A percentile compares a stretch with the other conserved stretches of the same genome.
These are phyloP conservation scores for Egretta garzetta DNA, from an alignment of 2,113 vertebrate genomes.

Conservation along the genomic window DNA sequence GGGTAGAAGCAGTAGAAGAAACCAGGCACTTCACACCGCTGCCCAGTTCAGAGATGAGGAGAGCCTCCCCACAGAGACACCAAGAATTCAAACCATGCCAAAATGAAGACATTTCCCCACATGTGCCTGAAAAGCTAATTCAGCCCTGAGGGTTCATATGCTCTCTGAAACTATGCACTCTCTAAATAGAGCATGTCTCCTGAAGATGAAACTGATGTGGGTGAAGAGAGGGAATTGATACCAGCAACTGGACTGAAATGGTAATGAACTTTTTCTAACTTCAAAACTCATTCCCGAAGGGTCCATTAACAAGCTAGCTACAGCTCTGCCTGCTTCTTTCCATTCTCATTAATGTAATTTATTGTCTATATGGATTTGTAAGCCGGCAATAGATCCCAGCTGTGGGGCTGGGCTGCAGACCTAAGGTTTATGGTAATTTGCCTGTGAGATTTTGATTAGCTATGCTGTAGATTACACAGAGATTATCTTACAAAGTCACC, in stretches of 20 bases:
- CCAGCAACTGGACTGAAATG: background rate
- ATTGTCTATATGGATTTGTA: background rate
- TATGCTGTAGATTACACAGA: background rate
- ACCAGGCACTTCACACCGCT: background rate
- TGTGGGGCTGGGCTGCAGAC: background rate
- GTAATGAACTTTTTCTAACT: slow-evolving; percentile 42
- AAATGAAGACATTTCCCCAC: background rate
- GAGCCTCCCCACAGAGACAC: background rate
- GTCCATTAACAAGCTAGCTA: background rate
- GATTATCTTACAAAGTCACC: background rate
- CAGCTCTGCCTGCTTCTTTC: background rate
- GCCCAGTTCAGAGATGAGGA: background rate
- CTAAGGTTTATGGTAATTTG: background rate
- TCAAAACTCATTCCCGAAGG: background rate
- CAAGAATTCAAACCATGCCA: background rate
- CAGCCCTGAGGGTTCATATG: background rate
- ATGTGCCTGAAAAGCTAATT: background rate
- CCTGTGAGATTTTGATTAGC: background rate
- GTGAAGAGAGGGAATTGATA: background rate
- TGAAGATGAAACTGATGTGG: background rate
- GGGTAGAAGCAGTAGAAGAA: background rate
- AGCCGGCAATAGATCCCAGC: background rate
- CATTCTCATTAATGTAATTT: background rate
- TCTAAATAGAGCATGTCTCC: background rate
- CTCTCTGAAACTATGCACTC: background rate